A percentile compares a stretch with the other conserved stretches of the same genome.
Conservation (phyloP, 1,140 invertebrate species). For the Drosophila parvula region DNA sequence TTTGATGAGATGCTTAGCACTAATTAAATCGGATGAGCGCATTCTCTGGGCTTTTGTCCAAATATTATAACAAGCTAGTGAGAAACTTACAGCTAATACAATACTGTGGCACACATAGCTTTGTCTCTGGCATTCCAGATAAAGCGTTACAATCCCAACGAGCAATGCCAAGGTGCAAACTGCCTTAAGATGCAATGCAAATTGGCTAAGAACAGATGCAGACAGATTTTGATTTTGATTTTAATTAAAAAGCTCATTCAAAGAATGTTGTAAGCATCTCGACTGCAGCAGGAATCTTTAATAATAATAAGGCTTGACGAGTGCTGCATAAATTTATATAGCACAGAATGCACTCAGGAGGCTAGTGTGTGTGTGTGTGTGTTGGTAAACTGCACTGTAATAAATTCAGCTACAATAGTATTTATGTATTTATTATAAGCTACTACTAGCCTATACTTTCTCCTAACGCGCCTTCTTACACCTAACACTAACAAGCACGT, state of each 20-base stretch:
- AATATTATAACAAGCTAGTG: not conserved
- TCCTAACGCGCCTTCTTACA: too few relatives aligned
- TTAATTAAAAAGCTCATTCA: constrained; percentile 60
- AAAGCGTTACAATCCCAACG: not conserved
- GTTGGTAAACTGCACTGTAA: not conserved
- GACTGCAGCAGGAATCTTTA: constrained; percentile 33
- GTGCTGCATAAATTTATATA: constrained; percentile 55
- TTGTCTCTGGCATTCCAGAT: constrained; percentile 2
- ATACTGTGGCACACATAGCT: not conserved
- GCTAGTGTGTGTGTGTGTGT: not conserved
- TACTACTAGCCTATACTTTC: too few relatives aligned
- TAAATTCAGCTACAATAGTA: not conserved
- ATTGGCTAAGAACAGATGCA: constrained; percentile 22
- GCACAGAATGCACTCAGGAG: constrained; percentile 29
- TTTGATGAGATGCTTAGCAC: not conserved
- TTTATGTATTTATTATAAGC: too few relatives aligned
- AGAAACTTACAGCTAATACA: not conserved
- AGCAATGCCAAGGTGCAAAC: constrained; percentile 35
- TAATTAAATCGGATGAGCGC: constrained; percentile 6
- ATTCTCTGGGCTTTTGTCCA: not conserved
- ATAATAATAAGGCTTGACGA: constrained; percentile 57
- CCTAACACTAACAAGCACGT: too few relatives aligned
- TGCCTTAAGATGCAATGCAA: constrained; percentile 36
- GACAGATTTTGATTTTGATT: constrained; percentile 59
- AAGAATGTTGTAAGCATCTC: constrained; percentile 8